phyloP scores from a whole-genome alignment of 2,797 vertebrate species.

The Macroramphosus scolopax region DNA sequence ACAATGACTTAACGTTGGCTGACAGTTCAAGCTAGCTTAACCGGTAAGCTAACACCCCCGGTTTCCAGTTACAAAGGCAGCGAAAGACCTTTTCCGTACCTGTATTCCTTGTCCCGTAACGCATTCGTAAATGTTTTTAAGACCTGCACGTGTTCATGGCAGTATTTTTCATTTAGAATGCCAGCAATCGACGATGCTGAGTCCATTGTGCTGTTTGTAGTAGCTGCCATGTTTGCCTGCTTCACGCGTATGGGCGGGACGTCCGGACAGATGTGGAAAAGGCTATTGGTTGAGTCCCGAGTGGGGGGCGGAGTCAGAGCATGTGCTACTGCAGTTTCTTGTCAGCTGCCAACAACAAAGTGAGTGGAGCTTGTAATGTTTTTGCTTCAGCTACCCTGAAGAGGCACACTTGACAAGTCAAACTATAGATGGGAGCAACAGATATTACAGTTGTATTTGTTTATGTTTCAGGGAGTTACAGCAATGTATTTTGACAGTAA shows the following conservation, averaged over 20 bases:
- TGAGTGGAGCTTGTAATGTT: background rate
- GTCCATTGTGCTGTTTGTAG: constrained; percentile 26
- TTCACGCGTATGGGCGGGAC: constrained; percentile 31
- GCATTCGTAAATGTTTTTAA: constrained; percentile 67
- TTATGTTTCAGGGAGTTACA: background rate
- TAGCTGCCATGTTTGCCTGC: constrained; percentile 64
- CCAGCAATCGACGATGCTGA: constrained; percentile 47
- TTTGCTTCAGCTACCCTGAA: background rate
- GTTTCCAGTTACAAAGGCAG: background rate
- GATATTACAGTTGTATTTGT: background rate
- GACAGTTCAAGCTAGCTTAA: constrained; percentile 29
- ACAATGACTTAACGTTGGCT: no score
- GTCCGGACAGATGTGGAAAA: constrained; percentile 18
- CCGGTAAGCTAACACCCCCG: constrained; percentile 5
- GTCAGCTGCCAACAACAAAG: no score
- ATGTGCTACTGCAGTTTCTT: constrained; percentile 27
- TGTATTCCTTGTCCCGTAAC: constrained; percentile 68
- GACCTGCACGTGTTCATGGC: constrained; percentile 51
- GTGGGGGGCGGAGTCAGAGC: constrained; percentile 43
- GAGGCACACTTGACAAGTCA: no score
- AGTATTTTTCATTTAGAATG: constrained; percentile 55
- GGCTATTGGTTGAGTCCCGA: constrained; percentile 38
- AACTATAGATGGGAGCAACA: no score
- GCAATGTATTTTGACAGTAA: background rate
- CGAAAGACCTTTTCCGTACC: constrained; percentile 41